Evolutionary conservation across 2,113 vertebrate genomes (phyloP).

Genomic region (Hystrix cristata): DNA sequence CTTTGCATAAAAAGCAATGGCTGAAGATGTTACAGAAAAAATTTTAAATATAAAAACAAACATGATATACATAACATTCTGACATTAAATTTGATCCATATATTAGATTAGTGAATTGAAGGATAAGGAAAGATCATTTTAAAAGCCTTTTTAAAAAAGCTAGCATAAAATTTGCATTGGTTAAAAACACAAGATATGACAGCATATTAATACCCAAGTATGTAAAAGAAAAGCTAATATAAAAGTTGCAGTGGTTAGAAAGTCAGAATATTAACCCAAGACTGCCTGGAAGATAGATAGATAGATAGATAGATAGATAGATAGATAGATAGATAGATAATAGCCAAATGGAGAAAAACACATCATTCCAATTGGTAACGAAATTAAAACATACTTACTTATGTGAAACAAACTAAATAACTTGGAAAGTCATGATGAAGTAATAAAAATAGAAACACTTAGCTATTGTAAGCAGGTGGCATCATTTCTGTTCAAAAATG

Average conservation of each 20-base stretch:
- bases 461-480: not conserved
- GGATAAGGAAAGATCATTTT: not conserved
- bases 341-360: not conserved
- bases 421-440: not conserved
- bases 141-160: not conserved
- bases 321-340: not conserved
- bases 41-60: not conserved
- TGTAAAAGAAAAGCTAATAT: not conserved
- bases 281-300: not conserved
- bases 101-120: not conserved
- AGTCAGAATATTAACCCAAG: not conserved
- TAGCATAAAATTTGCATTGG: not conserved
- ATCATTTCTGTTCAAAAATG: not conserved
- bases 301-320: too few species aligned
- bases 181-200: slow-evolving; percentile 1
- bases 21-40: not conserved
- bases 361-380: not conserved
- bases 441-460: slow-evolving; percentile 2
- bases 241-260: not conserved
- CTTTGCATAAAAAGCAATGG: not conserved
- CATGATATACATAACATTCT: not conserved
- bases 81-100: not conserved
- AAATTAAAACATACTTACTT: not conserved
- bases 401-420: not conserved
- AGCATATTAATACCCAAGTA: not conserved